Percentiles rank a stretch among this genome's conserved stretches.
Conservation (phyloP, 2,113 vertebrate genomes). For the Okapia johnstoni region DNA sequence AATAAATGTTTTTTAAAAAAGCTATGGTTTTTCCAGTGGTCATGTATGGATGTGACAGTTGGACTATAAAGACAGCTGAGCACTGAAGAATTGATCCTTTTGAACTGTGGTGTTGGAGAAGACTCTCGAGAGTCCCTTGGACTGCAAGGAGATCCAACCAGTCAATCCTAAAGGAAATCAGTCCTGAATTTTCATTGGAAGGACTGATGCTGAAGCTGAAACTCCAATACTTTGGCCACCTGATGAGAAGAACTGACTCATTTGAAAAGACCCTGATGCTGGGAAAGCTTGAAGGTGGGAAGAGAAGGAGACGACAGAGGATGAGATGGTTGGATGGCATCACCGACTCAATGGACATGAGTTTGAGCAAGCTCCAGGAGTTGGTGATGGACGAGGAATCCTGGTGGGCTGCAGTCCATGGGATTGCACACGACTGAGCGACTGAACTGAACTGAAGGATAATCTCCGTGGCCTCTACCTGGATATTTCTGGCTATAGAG, state of each 20-base stretch:
- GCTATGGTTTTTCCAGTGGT: background rate
- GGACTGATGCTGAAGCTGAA: background rate
- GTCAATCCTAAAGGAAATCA: background rate
- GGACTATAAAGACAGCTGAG: background rate
- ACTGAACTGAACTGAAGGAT: background rate
- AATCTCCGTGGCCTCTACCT: background rate
- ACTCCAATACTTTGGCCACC: background rate
- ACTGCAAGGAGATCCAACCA: background rate
- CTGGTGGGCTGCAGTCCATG: background rate
- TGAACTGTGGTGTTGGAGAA: background rate
- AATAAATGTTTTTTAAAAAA: background rate
- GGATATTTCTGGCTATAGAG: background rate
- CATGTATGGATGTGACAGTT: background rate
- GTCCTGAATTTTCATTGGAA: background rate
- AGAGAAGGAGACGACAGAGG: background rate
- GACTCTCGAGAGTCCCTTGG: background rate
- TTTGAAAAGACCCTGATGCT: background rate
- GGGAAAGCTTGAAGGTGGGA: background rate
- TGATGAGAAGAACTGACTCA: background rate
- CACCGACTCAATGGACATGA: background rate
- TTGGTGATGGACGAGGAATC: background rate
- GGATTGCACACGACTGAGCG: accelerated
- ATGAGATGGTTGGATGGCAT: background rate
- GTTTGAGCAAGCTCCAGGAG: background rate
- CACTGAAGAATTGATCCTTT: background rate